These are phyloP conservation scores for Netelia inedita DNA, from an alignment of 2,888 invertebrate genomes.

Conservation along the genomic window DNA sequence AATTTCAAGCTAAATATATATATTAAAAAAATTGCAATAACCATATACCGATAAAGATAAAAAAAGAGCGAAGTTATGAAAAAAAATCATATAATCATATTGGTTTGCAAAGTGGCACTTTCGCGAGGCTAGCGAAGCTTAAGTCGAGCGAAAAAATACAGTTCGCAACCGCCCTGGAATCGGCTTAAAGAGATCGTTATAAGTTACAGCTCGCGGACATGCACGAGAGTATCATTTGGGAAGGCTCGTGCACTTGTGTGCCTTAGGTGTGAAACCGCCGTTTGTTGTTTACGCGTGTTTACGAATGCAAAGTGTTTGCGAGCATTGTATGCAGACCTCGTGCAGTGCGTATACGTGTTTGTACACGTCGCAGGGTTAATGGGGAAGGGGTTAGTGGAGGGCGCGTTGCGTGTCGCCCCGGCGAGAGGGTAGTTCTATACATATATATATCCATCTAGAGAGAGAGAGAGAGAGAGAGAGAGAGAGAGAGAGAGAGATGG, in stretches of 20 bases:
- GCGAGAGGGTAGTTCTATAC: slow-evolving; percentile 58
- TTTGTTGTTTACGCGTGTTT: slow-evolving; percentile 84
- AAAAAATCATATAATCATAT: background rate
- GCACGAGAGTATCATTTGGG: background rate
- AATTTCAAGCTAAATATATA: background rate
- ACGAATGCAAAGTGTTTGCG: slow-evolving; percentile 85
- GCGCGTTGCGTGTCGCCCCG: slow-evolving; percentile 63
- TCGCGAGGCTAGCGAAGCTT: background rate
- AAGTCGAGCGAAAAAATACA: background rate
- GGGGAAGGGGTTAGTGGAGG: slow-evolving; percentile 61
- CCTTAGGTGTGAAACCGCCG: slow-evolving; percentile 82
- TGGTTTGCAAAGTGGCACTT: background rate
- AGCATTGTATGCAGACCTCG: slow-evolving; percentile 81
- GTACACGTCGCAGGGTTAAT: slow-evolving; percentile 79
- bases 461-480: slow-evolving; percentile 34
- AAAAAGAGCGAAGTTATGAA: too few species aligned
- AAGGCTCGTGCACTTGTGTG: slow-evolving; percentile 65
- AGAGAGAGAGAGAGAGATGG: too few species aligned
- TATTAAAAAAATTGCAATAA: background rate
- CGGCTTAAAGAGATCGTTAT: background rate
- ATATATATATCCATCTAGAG: slow-evolving; percentile 1
- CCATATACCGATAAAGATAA: too few species aligned
- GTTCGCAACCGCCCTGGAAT: background rate
- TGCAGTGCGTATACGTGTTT: slow-evolving; percentile 74
- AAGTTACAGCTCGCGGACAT: background rate